Evolutionary conservation across 2,888 invertebrate species (phyloP).

Genomic region (Phalangium opilio): DNA sequence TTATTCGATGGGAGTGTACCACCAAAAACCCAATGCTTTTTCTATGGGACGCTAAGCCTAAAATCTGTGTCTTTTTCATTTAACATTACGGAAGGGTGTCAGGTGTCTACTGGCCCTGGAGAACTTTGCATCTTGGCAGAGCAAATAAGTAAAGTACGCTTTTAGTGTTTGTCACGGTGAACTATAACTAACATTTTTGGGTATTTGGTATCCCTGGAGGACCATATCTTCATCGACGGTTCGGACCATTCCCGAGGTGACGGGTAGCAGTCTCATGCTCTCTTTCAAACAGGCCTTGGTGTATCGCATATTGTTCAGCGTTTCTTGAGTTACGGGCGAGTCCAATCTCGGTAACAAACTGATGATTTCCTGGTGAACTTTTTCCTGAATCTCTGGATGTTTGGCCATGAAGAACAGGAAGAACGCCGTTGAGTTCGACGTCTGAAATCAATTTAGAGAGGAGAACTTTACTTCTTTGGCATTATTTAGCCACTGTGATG

Average conservation of each 20-base stretch:
- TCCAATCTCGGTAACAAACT: conserved; percentile 20
- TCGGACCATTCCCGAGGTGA: conserved; percentile 33
- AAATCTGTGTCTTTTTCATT: too few species aligned
- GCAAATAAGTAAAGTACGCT: too few species aligned
- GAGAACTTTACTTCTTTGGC: too few species aligned
- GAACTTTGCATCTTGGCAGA: too few species aligned
- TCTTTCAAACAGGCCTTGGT: conserved; percentile 49
- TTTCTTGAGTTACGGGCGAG: conserved; percentile 31
- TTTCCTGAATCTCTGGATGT: conserved; percentile 56
- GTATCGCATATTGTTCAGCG: conserved; percentile 34
- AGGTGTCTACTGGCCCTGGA: too few species aligned
- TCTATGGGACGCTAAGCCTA: too few species aligned
- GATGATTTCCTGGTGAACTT: conserved; percentile 53
- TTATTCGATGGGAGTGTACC: too few species aligned
- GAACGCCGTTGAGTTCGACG: conserved; percentile 35
- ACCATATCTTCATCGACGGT: conserved; percentile 32
- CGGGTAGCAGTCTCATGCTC: conserved; percentile 46
- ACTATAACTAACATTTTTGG: conserved; percentile 22
- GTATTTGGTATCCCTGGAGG: conserved; percentile 35
- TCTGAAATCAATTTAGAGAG: conserved; percentile 33
- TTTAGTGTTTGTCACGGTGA: too few species aligned
- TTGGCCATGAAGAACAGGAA: conserved; percentile 49
- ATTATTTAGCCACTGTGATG: too few species aligned
- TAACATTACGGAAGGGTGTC: too few species aligned
- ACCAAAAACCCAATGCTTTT: too few species aligned